Evolutionary conservation across 2,113 vertebrate genomes (phyloP), one percentile per base, ranked within the genome.

Genomic region (Hemichromis elongatus): DNA sequence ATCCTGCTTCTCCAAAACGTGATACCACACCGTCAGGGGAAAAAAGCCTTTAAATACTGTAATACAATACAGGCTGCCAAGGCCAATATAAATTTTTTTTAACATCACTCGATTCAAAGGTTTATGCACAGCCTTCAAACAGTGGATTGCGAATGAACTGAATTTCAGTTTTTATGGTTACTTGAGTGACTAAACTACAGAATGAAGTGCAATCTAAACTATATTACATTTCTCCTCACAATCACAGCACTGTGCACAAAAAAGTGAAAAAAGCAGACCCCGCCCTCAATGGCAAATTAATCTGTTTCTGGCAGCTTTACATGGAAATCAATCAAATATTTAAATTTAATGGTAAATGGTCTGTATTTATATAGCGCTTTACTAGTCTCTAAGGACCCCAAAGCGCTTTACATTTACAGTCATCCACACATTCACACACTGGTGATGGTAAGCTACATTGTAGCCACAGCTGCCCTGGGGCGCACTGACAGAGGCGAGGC

Each of bases 1-100:
- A 35, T 92, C 79, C 52, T 86, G 89, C 87, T 95, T 96, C 86
- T 11, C 95, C 90, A 2, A 96, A 95, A 35, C 93, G 95, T 37
- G 79, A 86, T 14, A 94, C 0, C 28, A 0, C 9, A 19, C 66
- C 78, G 90, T 84, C 13, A 82, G 4, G 52, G 59, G n/a, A 11
- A 6, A 16, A 12, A 56, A 26, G 9, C 4, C 16, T 4, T 19
- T 33, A 45, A 30, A 33, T 45, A 45, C 37, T 45, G 21, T 68
- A 9, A 70, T 16, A 45, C 5, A 70, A 45, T 18, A 47, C 18
- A 5, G 21, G 40, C 7, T 47, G 0, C n/a, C 37, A 50, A 18
- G 18, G 14, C 16, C 16, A 73, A 18, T 9, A 26, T 45, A 26
- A 70, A 35, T 5, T 11, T 21, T 24, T 68, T 66, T 6, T 2